Evolutionary conservation across 2,113 vertebrate genomes (phyloP).

Genomic region (Phasianus colchicus): DNA sequence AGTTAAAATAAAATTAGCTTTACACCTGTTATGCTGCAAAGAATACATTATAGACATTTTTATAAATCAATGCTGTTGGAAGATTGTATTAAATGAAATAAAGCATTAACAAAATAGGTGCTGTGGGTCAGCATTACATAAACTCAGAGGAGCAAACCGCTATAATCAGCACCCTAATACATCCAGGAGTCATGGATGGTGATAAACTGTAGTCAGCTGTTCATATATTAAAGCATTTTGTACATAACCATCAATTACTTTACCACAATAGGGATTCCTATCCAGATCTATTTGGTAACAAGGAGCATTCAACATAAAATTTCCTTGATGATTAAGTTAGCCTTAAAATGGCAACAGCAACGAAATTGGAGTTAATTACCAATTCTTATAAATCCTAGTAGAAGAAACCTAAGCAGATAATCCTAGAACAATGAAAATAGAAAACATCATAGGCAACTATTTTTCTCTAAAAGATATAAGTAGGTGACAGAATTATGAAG

Average conservation of each 20-base stretch:
- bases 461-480: background rate
- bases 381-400: background rate
- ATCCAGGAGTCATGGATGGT: fast-evolving
- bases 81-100: background rate
- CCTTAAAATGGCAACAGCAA: background rate
- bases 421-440: background rate
- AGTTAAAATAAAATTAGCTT: background rate
- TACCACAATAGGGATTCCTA: background rate
- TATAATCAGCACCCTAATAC: background rate
- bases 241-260: background rate
- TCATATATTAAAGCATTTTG: background rate
- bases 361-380: background rate
- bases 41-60: background rate
- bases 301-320: background rate
- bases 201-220: background rate
- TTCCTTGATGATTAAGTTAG: background rate
- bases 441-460: background rate
- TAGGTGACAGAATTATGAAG: background rate
- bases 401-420: background rate
- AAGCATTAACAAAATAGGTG: background rate
- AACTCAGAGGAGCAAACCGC: background rate
- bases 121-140: background rate
- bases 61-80: background rate
- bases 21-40: background rate
- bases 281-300: background rate